These are phyloP conservation scores for Phodopus roborovskii DNA, from an alignment of 2,113 vertebrate species.

Conservation along the genomic window DNA sequence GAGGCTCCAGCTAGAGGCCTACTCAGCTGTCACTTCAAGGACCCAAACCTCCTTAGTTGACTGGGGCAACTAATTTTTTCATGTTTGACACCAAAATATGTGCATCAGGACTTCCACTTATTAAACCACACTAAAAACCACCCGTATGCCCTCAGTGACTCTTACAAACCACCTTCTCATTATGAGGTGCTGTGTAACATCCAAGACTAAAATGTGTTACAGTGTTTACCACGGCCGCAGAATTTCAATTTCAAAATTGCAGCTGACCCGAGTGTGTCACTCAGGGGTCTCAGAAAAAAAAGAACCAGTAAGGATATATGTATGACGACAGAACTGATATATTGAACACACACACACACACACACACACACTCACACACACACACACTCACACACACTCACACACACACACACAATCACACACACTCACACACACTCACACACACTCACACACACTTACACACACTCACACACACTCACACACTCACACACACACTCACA, in stretches of 20 bases:
- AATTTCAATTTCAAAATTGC: neutral
- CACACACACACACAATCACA: neutral
- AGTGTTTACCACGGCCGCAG: neutral
- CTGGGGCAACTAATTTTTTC: neutral
- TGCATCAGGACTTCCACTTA: neutral
- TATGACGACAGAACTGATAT: neutral
- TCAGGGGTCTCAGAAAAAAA: neutral
- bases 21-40: neutral
- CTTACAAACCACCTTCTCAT: neutral
- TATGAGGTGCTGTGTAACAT: neutral
- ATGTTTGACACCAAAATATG: neutral
- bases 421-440: neutral
- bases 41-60: accelerated
- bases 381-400: neutral
- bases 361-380: neutral
- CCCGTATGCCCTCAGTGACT: neutral
- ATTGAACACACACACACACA: neutral
- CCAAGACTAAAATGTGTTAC: neutral
- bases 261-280: neutral
- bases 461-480: accelerated
- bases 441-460: neutral
- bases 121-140: neutral
- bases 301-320: neutral
- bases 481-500: no score
- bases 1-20: neutral